Base-by-base conservation (phyloP, 2,113 vertebrate species). In the Geococcyx californianus region DNA sequence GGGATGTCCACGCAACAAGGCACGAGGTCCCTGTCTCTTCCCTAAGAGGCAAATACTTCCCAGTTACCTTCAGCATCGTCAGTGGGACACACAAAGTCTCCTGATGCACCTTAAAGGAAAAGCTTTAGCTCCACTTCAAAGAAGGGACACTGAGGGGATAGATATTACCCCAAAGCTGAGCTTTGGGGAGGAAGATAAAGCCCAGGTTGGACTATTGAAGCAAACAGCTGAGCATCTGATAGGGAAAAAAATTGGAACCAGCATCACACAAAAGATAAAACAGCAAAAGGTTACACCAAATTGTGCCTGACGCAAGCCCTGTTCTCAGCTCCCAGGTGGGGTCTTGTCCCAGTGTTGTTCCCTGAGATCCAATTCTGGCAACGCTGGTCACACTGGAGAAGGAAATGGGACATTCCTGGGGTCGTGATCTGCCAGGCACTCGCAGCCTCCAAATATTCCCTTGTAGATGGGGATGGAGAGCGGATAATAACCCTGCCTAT, bases 401-500 rank as follows among this genome's bases (percentile, higher is more conserved):
- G 12, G 25, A 75, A 33, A 70, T 2, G 7, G 29, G 44, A 13
- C 17, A 4, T 83, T 91, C 31, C 34, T 25, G 25, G n/a, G 56
- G 10, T 31, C 9, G 1, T 28, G 34, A n/a, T 5, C 31, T 18
- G 3, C 9, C 58, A 55, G 70, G 26, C 58, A 60, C 16, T 19
- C 31, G 19, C 40, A 86, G 45, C 14, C 26, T 67, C 31, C 29
- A 9, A 31, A 2, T 44, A n/a, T 17, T 54, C 23, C n/a, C 23
- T 76, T 70, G 28, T 0, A 23, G 19, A 7, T 8, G 42, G 34
- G 56, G 16, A 25, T 15, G 47, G 12, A 58, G 10, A 44, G 52
- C 0, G 4, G 8, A 36, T 9, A 11, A 7, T 7, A 66, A 56
- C 7, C 36, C 34, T 62, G 21, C 7, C 36, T 3, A 0, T 64